Percentiles rank a stretch among this genome's conserved stretches.
These are phyloP conservation scores for Phalacrocorax aristotelis DNA, from an alignment of 2,113 vertebrate genomes.

Conservation along the genomic window DNA sequence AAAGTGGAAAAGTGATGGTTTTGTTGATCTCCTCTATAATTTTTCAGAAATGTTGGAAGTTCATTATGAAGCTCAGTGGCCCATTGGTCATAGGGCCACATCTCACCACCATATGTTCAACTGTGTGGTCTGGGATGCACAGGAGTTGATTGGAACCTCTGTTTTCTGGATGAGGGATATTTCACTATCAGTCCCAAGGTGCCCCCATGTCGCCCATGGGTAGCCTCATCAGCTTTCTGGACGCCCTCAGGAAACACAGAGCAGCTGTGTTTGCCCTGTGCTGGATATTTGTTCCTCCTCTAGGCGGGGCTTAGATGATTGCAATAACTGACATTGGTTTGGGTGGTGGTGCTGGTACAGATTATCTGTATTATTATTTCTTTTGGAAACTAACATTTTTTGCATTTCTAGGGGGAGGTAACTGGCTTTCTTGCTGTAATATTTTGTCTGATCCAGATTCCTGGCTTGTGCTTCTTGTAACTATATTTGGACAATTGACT, in stretches of 20 bases:
- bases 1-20: background rate
- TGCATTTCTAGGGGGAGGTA: background rate
- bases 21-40: background rate
- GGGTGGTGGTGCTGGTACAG: background rate
- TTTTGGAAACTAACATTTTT: background rate
- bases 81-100: rapidly evolving
- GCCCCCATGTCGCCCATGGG: rapidly evolving
- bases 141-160: background rate
- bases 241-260: background rate
- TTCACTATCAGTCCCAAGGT: background rate
- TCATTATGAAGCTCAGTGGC: background rate
- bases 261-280: background rate
- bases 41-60: background rate
- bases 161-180: background rate
- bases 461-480: background rate
- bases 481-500: background rate
- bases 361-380: background rate
- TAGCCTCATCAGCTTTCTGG: background rate
- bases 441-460: background rate
- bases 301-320: background rate
- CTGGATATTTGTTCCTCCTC: background rate
- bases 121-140: background rate
- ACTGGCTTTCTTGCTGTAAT: background rate
- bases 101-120: background rate
- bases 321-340: background rate